Evolutionary conservation across 2,888 invertebrate genomes (phyloP), one percentile per base, ranked within the genome.

Genomic region (Athalia cordata): DNA sequence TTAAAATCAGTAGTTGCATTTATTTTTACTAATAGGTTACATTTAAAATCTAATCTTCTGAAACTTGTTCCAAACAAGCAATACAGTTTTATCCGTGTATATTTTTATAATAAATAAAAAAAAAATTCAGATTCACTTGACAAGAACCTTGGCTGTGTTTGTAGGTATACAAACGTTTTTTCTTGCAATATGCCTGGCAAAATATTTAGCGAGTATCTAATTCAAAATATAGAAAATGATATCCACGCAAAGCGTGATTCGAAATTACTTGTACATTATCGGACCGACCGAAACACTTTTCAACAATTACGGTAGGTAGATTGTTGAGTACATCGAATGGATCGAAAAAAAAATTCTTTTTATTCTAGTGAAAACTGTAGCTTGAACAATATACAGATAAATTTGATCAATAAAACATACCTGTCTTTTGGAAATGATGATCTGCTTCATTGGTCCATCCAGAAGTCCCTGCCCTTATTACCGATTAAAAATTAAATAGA

Each of bases 351-450:
- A 59, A 72, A 59, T 8, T 75, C 78, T 78, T 81, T 80, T 81
- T 74, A 80, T 77, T 78, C 81, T 79, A 77, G 45, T 81, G 78
- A 79, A 77, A 65, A 77, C 45, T 72, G 72, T 72, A 59, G 59
- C 11, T 77, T 50, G 49, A 78, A 70, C 78, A 82, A 52, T 59
- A 70, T 64, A 7, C 52, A 62, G 50, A 47, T 15, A 62, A 77
- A 66, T 80, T 81, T 80, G 78, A 67, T 74, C 72, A 79, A 80
- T 72, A 77, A 78, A 78, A 78, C 13, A 74, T 81, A 72, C 43
- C 59, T 59, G 29, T 84, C 78, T 83, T 84, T 84, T 83, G 82
- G 83, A 84, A 82, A 81, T 82, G 81, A 67, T 79, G 80, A 62
- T 78, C 70, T 80, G 15, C 78, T 78, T 78, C 81, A 80, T 65